These are phyloP conservation scores for Macrosteles quadrilineatus DNA, from an alignment of 1,140 invertebrate species.

Conservation along the genomic window DNA sequence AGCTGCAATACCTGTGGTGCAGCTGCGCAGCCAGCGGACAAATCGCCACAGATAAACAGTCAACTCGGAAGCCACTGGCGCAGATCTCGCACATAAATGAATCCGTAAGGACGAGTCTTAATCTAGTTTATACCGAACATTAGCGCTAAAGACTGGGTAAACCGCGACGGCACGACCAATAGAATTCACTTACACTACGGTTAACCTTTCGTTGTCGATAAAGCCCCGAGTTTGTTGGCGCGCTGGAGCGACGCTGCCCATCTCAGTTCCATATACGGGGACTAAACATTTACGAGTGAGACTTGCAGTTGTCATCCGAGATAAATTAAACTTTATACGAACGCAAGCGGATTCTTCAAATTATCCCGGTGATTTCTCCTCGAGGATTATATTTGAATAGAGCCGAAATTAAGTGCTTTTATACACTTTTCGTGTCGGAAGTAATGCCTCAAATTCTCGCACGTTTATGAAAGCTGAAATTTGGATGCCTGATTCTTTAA, in stretches of 20 bases:
- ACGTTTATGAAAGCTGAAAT: no score
- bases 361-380: neutral
- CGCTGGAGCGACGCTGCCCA: no score
- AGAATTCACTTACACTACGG: conserved; percentile 24
- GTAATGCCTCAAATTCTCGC: no score
- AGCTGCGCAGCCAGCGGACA: conserved; percentile 5
- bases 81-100: conserved; percentile 7
- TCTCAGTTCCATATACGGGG: no score
- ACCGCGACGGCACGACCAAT: neutral
- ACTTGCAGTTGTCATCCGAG: neutral
- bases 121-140: conserved; percentile 7
- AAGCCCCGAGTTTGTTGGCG: neutral
- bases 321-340: conserved; percentile 1
- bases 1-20: no score
- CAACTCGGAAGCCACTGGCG: neutral
- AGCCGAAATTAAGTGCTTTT: no score
- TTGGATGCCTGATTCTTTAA: no score
- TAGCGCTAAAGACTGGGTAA: conserved; percentile 12
- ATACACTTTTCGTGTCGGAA: no score
- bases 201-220: conserved; percentile 7
- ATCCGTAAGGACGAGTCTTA: neutral
- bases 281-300: no score
- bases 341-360: neutral
- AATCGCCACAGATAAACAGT: conserved; percentile 13
- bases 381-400: neutral